phyloP scores from a whole-genome alignment of 1,140 invertebrate genomes.

The Condylostylus longicornis region DNA sequence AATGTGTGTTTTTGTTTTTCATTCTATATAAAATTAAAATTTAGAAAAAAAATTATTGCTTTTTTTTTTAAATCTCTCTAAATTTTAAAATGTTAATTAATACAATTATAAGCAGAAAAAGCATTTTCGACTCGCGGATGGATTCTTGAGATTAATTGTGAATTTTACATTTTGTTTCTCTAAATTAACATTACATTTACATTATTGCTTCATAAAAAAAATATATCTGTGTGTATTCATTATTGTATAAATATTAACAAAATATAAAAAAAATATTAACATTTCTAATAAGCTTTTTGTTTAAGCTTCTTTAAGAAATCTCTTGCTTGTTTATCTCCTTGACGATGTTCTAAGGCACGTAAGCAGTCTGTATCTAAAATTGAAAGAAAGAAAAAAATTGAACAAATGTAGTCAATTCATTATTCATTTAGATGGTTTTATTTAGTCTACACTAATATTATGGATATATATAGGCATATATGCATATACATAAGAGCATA shows the following conservation, averaged over 20 bases:
- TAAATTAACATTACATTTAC: background rate
- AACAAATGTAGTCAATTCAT: too few species aligned
- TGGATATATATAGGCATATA: background rate
- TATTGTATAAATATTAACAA: too few species aligned
- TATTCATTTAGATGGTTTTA: too few species aligned
- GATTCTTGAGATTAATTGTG: background rate
- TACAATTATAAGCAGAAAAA: background rate
- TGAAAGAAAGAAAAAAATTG: too few species aligned
- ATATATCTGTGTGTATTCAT: too few species aligned
- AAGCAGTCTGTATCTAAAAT: constrained; percentile 60
- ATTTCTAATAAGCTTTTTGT: constrained; percentile 36
- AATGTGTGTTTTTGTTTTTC: too few species aligned
- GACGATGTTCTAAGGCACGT: constrained; percentile 62
- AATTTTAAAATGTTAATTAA: too few species aligned
- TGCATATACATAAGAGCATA: constrained; percentile 3
- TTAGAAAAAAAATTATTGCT: too few species aligned
- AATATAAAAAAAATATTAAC: background rate
- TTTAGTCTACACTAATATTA: too few species aligned
- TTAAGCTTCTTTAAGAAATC: constrained; percentile 79
- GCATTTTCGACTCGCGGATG: background rate
- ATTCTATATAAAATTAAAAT: too few species aligned
- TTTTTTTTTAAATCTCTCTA: too few species aligned
- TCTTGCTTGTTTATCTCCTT: constrained; percentile 76
- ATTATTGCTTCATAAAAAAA: background rate
- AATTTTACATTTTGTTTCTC: background rate